Evolutionary conservation across 1,140 invertebrate genomes (phyloP).

Genomic region (Sitodiplosis mosellana): DNA sequence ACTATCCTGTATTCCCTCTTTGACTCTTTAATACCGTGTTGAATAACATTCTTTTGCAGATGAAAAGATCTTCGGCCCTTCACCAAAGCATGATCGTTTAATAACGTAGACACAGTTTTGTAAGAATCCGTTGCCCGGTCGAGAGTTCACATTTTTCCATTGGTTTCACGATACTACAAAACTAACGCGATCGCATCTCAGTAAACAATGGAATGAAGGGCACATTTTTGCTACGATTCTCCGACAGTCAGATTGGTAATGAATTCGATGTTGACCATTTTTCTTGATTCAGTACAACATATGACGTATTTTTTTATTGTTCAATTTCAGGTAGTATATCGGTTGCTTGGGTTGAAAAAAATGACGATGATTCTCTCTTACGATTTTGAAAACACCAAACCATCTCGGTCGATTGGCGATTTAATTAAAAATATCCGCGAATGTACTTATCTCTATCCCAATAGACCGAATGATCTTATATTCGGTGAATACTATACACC

Average conservation of each 20-base stretch:
- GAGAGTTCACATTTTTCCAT: conserved; percentile 91
- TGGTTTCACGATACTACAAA: conserved; percentile 93
- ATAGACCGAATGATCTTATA: conserved; percentile 63
- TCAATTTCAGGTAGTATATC: conserved; percentile 57
- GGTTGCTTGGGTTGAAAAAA: conserved; percentile 75
- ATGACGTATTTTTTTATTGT: not conserved
- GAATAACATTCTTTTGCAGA: too few species aligned
- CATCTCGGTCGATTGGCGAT: conserved; percentile 43
- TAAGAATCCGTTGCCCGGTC: conserved; percentile 70
- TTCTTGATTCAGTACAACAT: not conserved
- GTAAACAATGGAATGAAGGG: conserved; percentile 71
- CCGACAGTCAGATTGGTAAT: conserved; percentile 62
- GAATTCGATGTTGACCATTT: not conserved
- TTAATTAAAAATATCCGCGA: conserved; percentile 68
- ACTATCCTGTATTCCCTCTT: too few species aligned
- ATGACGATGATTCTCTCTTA: conserved; percentile 40
- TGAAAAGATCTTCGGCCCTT: conserved; percentile 13
- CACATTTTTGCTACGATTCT: conserved; percentile 86
- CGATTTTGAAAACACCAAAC: conserved; percentile 46
- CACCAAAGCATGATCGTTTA: conserved; percentile 24
- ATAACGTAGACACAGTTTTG: conserved; percentile 77
- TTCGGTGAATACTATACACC: conserved; percentile 53
- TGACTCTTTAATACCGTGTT: too few species aligned
- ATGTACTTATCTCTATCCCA: conserved; percentile 64
- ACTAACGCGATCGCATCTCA: conserved; percentile 72